Percentiles rank a stretch among this genome's conserved stretches.
phyloP scores from a whole-genome alignment of 2,113 vertebrate species.

The Solenodon paradoxus region DNA sequence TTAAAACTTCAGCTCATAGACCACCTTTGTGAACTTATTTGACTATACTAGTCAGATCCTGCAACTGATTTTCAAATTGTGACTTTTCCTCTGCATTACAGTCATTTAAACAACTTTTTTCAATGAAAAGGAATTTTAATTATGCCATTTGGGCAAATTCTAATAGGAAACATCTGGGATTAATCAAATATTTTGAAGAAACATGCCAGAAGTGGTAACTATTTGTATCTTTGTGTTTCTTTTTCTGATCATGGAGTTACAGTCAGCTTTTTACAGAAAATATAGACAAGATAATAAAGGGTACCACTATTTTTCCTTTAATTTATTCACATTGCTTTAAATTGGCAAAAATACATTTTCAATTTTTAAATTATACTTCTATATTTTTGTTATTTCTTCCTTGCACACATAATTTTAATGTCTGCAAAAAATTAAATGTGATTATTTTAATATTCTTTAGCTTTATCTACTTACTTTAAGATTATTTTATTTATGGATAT shows the following conservation, averaged over 20 bases:
- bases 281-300: neutral
- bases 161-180: neutral
- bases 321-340: neutral
- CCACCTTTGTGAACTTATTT: neutral
- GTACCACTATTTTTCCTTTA: neutral
- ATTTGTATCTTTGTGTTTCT: neutral
- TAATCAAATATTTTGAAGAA: neutral
- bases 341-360: neutral
- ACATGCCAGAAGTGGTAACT: neutral
- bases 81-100: neutral
- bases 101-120: neutral
- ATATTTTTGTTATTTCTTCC: neutral
- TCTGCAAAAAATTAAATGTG: neutral
- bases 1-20: neutral
- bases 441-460: neutral
- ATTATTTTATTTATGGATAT: neutral
- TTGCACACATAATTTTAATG: neutral
- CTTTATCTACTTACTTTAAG: neutral
- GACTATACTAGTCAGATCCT: neutral
- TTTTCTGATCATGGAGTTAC: neutral
- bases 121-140: neutral
- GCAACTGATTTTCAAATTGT: neutral
- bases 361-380: neutral
- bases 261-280: neutral
- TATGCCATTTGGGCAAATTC: neutral